Evolutionary conservation across 2,888 invertebrate species (phyloP), one percentile per base, ranked within the genome.

Genomic region (Caenorhabditis imperialis): DNA sequence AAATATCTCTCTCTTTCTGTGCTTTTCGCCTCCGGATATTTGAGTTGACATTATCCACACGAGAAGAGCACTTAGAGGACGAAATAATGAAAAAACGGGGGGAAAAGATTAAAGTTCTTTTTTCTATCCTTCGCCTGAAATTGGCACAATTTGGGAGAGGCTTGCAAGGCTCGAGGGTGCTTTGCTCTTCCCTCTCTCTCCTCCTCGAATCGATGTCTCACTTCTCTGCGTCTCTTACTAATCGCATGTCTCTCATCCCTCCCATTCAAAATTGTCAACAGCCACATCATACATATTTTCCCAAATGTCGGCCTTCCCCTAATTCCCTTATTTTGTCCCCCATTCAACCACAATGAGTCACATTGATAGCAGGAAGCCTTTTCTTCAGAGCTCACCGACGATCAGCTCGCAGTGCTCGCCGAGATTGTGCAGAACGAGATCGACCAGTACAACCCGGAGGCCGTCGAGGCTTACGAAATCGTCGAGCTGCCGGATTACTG

Each of bases 341-440:
- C 7, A 7, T 30, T 30, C 30, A 30, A 10, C 30, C 30, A 30
- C 30, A 10, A 30, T 30, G 6, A 30, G 30, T 30, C 30, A 30
- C 30, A 30, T 7, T 7, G 16, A n/a, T 23, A 18, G 35, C 7
- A 30, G 40, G 23, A 25, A 35, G 33, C 23, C 23, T 45, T 45
- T 10, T 37, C 72, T 75, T 1, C 77, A 79, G 79, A 75, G 33
- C 65, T 80, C 2, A 60, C 54, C 55, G 78, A 80, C 50, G 69
- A 72, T 10, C 78, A 80, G 55, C 55, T 80, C 35, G 71, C 63
- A 1, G 65, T 76, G 30, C 37, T 80, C 38, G 78, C 80, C 0
- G 78, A 80, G 57, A 78, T 78, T 16, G 80, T 80, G 1, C 80
- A 80, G 35, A 57, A 51, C 23, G 76, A 80, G 53, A 74, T 80